Evolutionary conservation across 2,888 invertebrate species (phyloP), one percentile per base, ranked within the genome.

Genomic region (Phyllotreta striolata): DNA sequence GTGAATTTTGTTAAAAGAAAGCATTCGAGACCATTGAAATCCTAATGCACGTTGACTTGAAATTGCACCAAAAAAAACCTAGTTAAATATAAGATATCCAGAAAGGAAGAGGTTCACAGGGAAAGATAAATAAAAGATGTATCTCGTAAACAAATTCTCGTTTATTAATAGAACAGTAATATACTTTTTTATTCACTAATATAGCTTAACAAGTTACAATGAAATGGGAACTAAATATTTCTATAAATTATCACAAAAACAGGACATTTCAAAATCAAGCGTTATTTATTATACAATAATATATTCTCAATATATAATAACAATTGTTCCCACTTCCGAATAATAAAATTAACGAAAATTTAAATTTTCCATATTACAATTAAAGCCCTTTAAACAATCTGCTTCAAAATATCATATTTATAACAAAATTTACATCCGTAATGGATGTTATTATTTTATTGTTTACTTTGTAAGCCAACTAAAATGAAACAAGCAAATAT

Each of bases 121-220:
- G 9, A 10, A 41, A 3, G 41, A 41, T 40, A 52, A 35, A 60
- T 10, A 57, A 58, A 47, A 41, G 13, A 24, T 24, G 4, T 24
- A 24, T n/a, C 37, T 13, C 49, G 59, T 70, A 73, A 76, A 74
- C 73, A 74, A 74, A 74, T 73, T 69, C 70, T 74, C 71, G 70
- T 76, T 74, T 76, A 76, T 75, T 76, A 64, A 73, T 74, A 70
- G 75, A 75, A 75, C 74, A 76, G 72, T 76, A 73, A 75, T 76
- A 76, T 76, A 74, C 70, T 75, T 72, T 73, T 73, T 70, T 70
- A 72, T 69, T 66, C 67, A 74, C 72, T 75, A 74, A 72, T 67
- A 68, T 73, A 74, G 75, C 73, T 72, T 73, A 74, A 75, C 73
- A 73, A 71, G 71, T 72, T 69, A 72, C 64, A 69, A 63, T 70